Percentiles rank a stretch among this genome's conserved stretches.
Conservation (phyloP, 2,797 vertebrate species). For the Urocyon cinereoargenteus region DNA sequence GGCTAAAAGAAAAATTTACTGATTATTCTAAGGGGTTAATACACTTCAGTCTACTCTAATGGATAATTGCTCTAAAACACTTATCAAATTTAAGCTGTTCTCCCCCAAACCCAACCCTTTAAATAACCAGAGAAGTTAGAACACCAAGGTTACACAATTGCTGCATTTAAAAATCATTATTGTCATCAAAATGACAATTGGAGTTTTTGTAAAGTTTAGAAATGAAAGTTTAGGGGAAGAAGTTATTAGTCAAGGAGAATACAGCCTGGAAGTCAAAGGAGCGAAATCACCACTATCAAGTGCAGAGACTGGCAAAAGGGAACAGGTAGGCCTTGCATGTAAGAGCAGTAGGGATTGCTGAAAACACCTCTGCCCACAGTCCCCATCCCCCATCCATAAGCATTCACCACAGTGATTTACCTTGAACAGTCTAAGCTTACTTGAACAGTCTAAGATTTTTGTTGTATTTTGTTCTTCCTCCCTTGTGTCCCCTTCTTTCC, state of each 20-base stretch:
- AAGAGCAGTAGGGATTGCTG: neutral
- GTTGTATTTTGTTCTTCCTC: neutral
- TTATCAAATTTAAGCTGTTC: neutral
- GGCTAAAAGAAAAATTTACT: conserved; percentile 88
- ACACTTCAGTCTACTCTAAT: neutral
- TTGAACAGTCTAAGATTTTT: neutral
- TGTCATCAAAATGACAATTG: neutral
- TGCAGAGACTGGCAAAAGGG: neutral
- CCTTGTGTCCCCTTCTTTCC: neutral
- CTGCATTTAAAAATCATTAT: conserved; percentile 42
- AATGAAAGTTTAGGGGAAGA: neutral
- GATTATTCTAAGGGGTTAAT: neutral
- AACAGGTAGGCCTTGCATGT: neutral
- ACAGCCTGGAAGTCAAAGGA: neutral
- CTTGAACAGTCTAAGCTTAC: neutral
- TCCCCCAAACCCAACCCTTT: neutral
- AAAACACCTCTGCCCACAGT: accelerated
- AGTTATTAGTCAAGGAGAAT: neutral
- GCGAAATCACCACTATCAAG: neutral
- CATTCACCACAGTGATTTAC: neutral
- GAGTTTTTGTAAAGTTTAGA: neutral
- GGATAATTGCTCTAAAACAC: neutral
- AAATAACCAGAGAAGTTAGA: conserved; percentile 4
- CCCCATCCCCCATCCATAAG: neutral
- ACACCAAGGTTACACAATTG: neutral